These are phyloP conservation scores for Urocyon cinereoargenteus DNA, from an alignment of 2,797 vertebrate species.

Conservation along the genomic window DNA sequence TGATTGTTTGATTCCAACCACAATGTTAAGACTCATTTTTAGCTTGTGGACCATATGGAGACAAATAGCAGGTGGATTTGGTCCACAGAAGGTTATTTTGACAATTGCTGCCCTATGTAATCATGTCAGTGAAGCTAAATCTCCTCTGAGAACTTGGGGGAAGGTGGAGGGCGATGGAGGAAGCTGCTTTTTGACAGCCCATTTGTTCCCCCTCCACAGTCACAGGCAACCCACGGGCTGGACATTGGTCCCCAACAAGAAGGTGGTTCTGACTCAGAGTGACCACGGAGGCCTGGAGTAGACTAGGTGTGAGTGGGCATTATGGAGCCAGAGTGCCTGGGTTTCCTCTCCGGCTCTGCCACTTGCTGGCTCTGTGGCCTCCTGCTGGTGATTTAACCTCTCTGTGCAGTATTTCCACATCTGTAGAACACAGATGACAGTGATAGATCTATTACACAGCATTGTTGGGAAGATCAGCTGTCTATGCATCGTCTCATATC, in stretches of 20 bases:
- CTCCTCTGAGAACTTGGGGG: not conserved
- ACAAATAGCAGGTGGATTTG: not conserved
- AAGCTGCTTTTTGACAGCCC: not conserved
- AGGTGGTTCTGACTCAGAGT: not conserved
- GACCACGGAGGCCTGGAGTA: not conserved
- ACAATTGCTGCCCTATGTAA: not conserved
- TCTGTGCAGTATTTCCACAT: not conserved
- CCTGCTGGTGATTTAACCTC: not conserved
- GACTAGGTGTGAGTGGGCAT: not conserved
- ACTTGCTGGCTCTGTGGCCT: not conserved
- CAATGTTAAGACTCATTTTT: not conserved
- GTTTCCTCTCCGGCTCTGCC: not conserved
- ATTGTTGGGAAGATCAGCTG: not conserved
- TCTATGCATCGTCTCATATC: not conserved
- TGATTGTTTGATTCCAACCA: not conserved
- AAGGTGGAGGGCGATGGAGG: not conserved
- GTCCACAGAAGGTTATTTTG: not conserved
- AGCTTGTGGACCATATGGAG: not conserved
- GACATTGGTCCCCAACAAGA: accelerated
- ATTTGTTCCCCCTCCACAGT: not conserved
- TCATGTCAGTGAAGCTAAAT: not conserved
- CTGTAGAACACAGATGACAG: not conserved
- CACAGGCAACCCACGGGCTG: not conserved
- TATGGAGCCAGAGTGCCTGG: not conserved
- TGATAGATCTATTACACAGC: not conserved